Evolutionary conservation across 1,140 invertebrate genomes (phyloP).

Genomic region (Procambarus clarkii): DNA sequence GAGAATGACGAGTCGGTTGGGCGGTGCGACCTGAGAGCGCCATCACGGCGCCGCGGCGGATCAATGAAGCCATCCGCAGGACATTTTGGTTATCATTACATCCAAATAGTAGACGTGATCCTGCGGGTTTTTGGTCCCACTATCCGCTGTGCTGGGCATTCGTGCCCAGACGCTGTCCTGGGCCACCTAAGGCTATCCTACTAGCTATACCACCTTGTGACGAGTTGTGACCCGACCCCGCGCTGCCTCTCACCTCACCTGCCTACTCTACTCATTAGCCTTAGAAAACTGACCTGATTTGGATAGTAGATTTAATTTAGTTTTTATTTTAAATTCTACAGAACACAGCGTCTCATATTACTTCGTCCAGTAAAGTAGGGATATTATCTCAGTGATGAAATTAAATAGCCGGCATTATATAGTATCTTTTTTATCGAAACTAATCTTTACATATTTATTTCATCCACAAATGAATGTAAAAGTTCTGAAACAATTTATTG

Average conservation of each 20-base stretch:
- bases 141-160: slow-evolving; percentile 27
- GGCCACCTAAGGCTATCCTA: slow-evolving; percentile 26
- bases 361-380: no score
- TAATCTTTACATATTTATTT: not conserved
- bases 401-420: not conserved
- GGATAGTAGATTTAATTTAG: not conserved
- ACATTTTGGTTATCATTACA: not conserved
- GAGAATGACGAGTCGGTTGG: not conserved
- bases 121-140: slow-evolving; percentile 14
- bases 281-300: not conserved
- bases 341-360: not conserved
- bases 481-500: no score
- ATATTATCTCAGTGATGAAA: no score
- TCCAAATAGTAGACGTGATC: not conserved
- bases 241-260: not conserved
- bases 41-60: not conserved
- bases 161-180: slow-evolving; percentile 52
- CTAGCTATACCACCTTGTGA: not conserved
- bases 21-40: not conserved
- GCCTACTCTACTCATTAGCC: not conserved
- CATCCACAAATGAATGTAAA: no score
- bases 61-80: slow-evolving; percentile 16
- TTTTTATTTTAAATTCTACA: not conserved
- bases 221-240: slow-evolving; percentile 19
- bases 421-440: not conserved